Evolutionary conservation across 2,888 invertebrate genomes (phyloP).

Genomic region (Pyralis farinalis): DNA sequence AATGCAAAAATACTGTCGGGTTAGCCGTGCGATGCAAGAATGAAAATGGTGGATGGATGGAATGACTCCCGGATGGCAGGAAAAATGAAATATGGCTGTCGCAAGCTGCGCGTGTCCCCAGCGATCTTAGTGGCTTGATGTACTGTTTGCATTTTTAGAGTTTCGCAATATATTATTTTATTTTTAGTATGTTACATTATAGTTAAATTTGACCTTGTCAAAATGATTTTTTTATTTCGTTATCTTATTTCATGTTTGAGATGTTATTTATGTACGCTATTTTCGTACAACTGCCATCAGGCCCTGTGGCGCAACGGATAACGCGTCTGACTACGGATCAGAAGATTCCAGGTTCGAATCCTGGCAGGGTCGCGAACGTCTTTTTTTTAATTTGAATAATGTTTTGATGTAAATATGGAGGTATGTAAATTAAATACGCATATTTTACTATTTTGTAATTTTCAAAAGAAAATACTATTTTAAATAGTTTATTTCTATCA

Average conservation of each 20-base stretch:
- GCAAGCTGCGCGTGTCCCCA: constrained; percentile 29
- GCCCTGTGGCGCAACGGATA: constrained; percentile 85
- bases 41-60: constrained; percentile 57
- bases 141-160: constrained; percentile 7
- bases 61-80: constrained; percentile 46
- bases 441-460: background rate
- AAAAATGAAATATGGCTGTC: constrained; percentile 63
- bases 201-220: too few relatives aligned
- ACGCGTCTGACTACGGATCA: constrained; percentile 88
- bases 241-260: too few relatives aligned
- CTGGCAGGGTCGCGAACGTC: constrained; percentile 76
- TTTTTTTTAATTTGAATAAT: constrained; percentile 19
- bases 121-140: constrained; percentile 10
- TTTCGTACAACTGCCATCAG: constrained; percentile 22
- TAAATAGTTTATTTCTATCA: too few relatives aligned
- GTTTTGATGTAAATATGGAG: too few relatives aligned
- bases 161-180: constrained; percentile 1
- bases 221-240: too few relatives aligned
- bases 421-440: too few relatives aligned
- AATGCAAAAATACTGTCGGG: constrained; percentile 10
- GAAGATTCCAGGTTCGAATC: constrained; percentile 86
- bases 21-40: constrained; percentile 39
- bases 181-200: background rate
- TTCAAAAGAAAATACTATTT: background rate
- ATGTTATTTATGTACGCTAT: constrained; percentile 21